Percentiles rank a stretch among this genome's conserved stretches.
Conservation (phyloP, 2,888 invertebrate species). For the Leucoptera coffeella region DNA sequence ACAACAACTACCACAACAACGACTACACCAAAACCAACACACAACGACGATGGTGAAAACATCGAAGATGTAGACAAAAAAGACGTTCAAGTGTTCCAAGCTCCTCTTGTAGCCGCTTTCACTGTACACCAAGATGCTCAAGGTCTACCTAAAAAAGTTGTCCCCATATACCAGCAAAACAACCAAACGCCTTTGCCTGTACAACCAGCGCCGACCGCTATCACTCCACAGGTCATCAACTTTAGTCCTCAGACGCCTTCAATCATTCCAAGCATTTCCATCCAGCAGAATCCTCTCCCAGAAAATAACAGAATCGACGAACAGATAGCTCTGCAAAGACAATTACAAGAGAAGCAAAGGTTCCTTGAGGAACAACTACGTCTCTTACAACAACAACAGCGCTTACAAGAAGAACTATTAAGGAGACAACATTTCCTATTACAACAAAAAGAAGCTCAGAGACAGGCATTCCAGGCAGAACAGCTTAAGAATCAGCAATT, state of each 20-base stretch:
- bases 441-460: constrained; percentile 23
- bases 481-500: constrained; percentile 18
- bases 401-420: constrained; percentile 63
- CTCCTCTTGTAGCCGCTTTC: constrained; percentile 78
- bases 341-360: constrained; percentile 61
- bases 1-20: constrained; percentile 46
- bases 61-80: constrained; percentile 61
- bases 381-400: constrained; percentile 59
- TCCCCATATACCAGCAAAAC: constrained; percentile 60
- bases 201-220: background rate
- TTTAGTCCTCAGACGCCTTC: constrained; percentile 6
- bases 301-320: constrained; percentile 14
- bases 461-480: constrained; percentile 22
- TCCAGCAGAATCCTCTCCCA: constrained; percentile 18
- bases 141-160: constrained; percentile 73
- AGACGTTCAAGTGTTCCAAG: constrained; percentile 74
- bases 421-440: constrained; percentile 58
- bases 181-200: constrained; percentile 8
- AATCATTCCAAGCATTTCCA: constrained; percentile 13
- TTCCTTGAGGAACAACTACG: constrained; percentile 64
- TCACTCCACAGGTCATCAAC: background rate
- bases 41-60: constrained; percentile 61
- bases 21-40: constrained; percentile 60
- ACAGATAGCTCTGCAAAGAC: constrained; percentile 31
- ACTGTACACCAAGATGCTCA: constrained; percentile 77